These are phyloP conservation scores for Tragopan temminckii DNA, from an alignment of 2,797 vertebrate genomes.

Conservation along the genomic window DNA sequence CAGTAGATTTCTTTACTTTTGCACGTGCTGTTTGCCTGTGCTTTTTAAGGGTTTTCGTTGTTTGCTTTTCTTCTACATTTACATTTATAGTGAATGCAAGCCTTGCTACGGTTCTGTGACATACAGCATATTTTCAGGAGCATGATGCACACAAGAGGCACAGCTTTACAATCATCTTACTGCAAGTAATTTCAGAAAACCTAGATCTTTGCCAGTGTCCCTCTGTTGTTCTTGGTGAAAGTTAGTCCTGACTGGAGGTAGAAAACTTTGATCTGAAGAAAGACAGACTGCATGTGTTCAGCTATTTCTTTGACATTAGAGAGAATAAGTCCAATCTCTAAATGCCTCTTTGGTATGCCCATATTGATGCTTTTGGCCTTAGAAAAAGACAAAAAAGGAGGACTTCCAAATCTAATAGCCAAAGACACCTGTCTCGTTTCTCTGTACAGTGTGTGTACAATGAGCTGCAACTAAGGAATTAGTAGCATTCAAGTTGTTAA, in stretches of 20 bases:
- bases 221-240: not conserved
- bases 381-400: not conserved
- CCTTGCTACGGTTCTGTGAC: not conserved
- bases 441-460: not conserved
- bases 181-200: not conserved
- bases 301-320: not conserved
- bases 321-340: not conserved
- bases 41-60: not conserved
- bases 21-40: not conserved
- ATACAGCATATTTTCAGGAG: not conserved
- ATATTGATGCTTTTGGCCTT: not conserved
- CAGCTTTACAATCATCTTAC: not conserved
- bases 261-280: not conserved
- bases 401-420: not conserved
- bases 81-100: not conserved
- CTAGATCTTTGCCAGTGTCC: not conserved
- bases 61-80: not conserved
- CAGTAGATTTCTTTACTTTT: not conserved
- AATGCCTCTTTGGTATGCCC: not conserved
- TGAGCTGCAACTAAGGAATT: not conserved
- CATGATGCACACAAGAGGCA: accelerated
- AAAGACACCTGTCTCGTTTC: not conserved
- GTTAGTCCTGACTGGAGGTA: not conserved
- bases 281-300: not conserved
- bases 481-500: not conserved